Evolutionary conservation across 2,113 vertebrate species (phyloP).

Genomic region (Dicerorhinus sumatrensis): DNA sequence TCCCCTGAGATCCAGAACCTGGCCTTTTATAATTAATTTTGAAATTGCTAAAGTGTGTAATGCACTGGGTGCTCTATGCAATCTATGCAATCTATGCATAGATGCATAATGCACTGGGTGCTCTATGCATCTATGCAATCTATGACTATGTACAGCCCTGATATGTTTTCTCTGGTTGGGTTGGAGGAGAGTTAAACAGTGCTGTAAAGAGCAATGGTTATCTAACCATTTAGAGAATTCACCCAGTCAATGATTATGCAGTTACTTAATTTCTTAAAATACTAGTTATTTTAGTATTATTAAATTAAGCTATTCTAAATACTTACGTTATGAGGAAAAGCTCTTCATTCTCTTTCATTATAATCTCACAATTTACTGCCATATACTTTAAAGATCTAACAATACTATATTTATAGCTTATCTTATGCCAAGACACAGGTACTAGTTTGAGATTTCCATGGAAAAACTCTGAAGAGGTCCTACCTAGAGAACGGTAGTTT

Average conservation of each 20-base stretch:
- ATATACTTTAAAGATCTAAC: slow-evolving; percentile 34
- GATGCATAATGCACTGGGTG: background rate
- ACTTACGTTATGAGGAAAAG: background rate
- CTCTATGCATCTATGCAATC: background rate
- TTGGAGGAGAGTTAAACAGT: background rate
- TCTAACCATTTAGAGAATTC: background rate
- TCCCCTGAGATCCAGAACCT: background rate
- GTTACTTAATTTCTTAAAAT: slow-evolving; percentile 13
- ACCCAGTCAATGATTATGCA: background rate
- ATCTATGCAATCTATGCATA: background rate
- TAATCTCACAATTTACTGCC: background rate
- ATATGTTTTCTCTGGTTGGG: background rate
- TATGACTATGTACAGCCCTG: background rate
- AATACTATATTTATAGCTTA: background rate
- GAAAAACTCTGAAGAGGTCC: background rate
- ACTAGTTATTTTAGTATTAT: background rate
- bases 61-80: background rate
- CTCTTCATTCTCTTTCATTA: slow-evolving; percentile 49
- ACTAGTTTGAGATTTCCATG: background rate
- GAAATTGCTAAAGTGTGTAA: background rate
- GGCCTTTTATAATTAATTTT: background rate
- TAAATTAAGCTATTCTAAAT: too few relatives aligned
- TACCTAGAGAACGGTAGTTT: background rate
- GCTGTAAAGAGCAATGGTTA: background rate
- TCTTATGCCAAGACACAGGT: background rate